Conservation (phyloP, 2,113 vertebrate species). For the Gambusia holbrooki region DNA sequence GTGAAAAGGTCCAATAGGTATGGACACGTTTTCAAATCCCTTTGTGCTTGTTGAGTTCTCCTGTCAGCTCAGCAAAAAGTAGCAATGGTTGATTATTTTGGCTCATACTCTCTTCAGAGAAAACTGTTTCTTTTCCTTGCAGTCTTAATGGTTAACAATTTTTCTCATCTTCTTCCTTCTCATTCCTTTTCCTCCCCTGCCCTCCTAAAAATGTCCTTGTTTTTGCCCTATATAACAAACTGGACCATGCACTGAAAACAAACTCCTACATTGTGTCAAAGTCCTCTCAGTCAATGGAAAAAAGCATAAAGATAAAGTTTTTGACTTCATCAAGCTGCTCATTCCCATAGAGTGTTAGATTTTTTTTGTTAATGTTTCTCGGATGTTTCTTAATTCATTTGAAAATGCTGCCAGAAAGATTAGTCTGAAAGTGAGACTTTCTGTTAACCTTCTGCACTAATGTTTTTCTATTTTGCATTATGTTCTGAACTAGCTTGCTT, state of each 20-base stretch:
- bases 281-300: conserved; percentile 22
- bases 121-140: conserved; percentile 34
- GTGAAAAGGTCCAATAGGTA: neutral
- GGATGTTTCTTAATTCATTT: conserved; percentile 2
- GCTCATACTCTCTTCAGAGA: conserved; percentile 42
- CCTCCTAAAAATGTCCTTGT: conserved; percentile 49
- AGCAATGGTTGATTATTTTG: conserved; percentile 55
- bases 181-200: conserved; percentile 6
- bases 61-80: conserved; percentile 35
- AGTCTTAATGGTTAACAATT: conserved; percentile 11
- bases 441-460: conserved; percentile 21
- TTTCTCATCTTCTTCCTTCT: conserved; percentile 20
- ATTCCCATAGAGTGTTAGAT: conserved; percentile 19
- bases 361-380: neutral
- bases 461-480: conserved; percentile 32
- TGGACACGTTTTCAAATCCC: neutral
- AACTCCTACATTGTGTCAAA: conserved; percentile 31
- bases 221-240: conserved; percentile 67
- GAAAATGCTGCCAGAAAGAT: conserved; percentile 7
- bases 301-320: conserved; percentile 17
- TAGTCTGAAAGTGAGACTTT: conserved; percentile 12
- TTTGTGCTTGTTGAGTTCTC: conserved; percentile 17
- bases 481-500: conserved; percentile 37
- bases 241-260: conserved; percentile 46
- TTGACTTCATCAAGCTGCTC: conserved; percentile 1